Percentiles rank a stretch among this genome's conserved stretches.
Evolutionary conservation across 1,140 invertebrate species (phyloP).

Genomic region (Magallana gigas): DNA sequence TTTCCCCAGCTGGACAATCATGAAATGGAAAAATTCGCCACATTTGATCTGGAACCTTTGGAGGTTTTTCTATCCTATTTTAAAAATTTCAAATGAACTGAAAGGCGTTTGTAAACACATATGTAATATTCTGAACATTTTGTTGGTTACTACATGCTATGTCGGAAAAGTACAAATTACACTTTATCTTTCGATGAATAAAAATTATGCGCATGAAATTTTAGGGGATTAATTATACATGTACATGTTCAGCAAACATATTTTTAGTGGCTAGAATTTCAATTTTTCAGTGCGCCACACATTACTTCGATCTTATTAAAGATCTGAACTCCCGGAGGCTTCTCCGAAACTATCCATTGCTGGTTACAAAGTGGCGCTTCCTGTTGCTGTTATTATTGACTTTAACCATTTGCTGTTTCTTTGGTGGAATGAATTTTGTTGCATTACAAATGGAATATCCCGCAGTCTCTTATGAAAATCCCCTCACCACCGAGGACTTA

Average conservation of each 20-base stretch:
- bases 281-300: not conserved
- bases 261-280: not conserved
- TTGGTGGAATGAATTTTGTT: not conserved
- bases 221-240: too few species aligned
- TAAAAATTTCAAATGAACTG: too few species aligned
- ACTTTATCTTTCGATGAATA: too few species aligned
- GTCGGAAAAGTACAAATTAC: too few species aligned
- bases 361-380: not conserved
- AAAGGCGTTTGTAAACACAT: too few species aligned
- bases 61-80: not conserved
- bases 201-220: too few species aligned
- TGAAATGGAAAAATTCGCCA: constrained; percentile 1
- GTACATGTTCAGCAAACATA: not conserved
- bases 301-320: not conserved
- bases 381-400: not conserved
- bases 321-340: not conserved
- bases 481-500: too few species aligned
- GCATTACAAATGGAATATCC: not conserved
- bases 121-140: too few species aligned
- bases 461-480: too few species aligned
- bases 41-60: not conserved
- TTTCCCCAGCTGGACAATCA: not conserved
- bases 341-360: not conserved
- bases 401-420: not conserved
- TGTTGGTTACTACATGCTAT: too few species aligned